A percentile compares a stretch with the other conserved stretches of the same genome.
phyloP scores from a whole-genome alignment of 92 coral and sea anemone genomes.

The Ricordea florida region DNA sequence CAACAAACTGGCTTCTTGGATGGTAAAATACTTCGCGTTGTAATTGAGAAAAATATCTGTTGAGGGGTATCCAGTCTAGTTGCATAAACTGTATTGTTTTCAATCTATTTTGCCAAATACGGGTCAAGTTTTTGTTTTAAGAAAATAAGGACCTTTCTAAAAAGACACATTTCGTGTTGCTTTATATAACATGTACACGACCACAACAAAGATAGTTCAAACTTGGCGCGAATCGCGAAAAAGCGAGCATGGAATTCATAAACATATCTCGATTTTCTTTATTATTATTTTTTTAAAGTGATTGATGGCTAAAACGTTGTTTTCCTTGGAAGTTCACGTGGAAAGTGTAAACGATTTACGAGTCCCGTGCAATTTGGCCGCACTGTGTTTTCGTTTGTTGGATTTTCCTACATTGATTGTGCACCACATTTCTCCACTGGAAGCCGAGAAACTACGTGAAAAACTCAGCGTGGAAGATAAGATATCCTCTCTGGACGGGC shows the following conservation, averaged over 20 bases:
- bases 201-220: background rate
- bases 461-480: conserved; percentile 54
- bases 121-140: no score
- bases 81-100: no score
- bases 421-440: conserved; percentile 66
- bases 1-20: no score
- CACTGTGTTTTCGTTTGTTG: conserved; percentile 87
- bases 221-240: conserved; percentile 28
- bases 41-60: no score
- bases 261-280: background rate
- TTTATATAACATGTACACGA: no score
- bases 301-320: conserved; percentile 69
- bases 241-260: no score
- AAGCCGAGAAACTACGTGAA: conserved; percentile 69
- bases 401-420: conserved; percentile 90
- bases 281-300: background rate
- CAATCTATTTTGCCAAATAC: no score
- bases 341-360: conserved; percentile 71
- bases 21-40: no score
- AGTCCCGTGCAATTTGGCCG: conserved; percentile 77
- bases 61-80: no score
- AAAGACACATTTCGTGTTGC: background rate
- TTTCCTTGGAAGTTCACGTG: conserved; percentile 91
- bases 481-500: conserved; percentile 45
- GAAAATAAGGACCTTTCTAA: no score